These are phyloP conservation scores for Umimayanthus chanpuru DNA, from an alignment of 92 coral and sea anemone species.

Conservation along the genomic window DNA sequence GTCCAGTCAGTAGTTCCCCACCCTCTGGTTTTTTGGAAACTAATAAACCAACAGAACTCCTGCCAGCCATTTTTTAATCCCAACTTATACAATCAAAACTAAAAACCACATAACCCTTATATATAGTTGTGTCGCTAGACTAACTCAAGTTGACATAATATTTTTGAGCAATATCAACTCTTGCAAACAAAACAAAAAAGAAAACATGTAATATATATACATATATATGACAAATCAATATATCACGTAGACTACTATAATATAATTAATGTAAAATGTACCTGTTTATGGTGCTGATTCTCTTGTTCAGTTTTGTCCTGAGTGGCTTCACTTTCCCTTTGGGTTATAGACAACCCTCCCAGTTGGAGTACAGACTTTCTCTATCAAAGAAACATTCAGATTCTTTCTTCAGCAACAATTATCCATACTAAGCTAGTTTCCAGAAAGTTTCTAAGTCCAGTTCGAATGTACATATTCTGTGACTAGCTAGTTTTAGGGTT, in stretches of 20 bases:
- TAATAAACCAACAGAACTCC: background rate
- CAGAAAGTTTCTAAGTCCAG: too few species aligned
- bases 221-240: background rate
- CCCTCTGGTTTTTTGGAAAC: background rate
- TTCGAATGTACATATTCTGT: too few species aligned
- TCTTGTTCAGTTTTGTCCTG: background rate
- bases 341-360: background rate
- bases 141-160: background rate
- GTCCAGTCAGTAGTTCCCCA: background rate
- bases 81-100: background rate
- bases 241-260: background rate
- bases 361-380: background rate
- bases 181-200: background rate
- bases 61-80: background rate
- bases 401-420: slow-evolving; percentile 54
- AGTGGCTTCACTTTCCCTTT: background rate
- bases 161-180: background rate
- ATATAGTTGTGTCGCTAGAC: background rate
- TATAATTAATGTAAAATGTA: background rate
- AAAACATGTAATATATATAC: too few species aligned
- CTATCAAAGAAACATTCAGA: slow-evolving; percentile 31
- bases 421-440: too few species aligned
- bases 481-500: too few species aligned
- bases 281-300: background rate
- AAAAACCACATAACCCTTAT: background rate